Conservation (phyloP, 2,113 vertebrate species). For the Rhombomys opimus region DNA sequence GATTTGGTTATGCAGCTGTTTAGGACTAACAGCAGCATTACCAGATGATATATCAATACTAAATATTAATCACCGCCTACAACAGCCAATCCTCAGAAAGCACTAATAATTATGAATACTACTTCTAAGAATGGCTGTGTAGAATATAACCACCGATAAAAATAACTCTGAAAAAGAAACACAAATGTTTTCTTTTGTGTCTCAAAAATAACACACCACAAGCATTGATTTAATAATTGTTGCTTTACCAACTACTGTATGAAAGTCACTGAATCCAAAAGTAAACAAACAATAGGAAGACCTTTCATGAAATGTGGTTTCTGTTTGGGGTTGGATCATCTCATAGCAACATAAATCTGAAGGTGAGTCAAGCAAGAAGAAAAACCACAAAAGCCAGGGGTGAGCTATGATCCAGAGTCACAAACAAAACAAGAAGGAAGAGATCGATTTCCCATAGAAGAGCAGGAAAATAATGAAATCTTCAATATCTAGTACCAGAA, state of each 20-base stretch:
- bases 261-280: neutral
- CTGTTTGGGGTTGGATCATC: neutral
- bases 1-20: no score
- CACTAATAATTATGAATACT: conserved; percentile 63
- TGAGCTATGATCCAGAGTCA: neutral
- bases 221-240: conserved; percentile 34
- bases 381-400: neutral
- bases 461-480: neutral
- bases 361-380: neutral
- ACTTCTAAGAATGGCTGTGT: neutral
- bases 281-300: neutral
- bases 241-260: neutral
- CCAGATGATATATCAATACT: no score
- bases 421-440: conserved; percentile 21
- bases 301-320: neutral
- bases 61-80: no score
- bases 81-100: conserved; percentile 65
- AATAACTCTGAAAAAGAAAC: conserved; percentile 62
- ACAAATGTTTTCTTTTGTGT: neutral
- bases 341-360: neutral
- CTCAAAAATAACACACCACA: conserved; percentile 39
- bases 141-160: conserved; percentile 50
- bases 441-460: neutral
- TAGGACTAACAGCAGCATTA: no score
- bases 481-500: neutral